Base-by-base conservation (phyloP, 2,113 vertebrate genomes). In the Myodes glareolus region DNA sequence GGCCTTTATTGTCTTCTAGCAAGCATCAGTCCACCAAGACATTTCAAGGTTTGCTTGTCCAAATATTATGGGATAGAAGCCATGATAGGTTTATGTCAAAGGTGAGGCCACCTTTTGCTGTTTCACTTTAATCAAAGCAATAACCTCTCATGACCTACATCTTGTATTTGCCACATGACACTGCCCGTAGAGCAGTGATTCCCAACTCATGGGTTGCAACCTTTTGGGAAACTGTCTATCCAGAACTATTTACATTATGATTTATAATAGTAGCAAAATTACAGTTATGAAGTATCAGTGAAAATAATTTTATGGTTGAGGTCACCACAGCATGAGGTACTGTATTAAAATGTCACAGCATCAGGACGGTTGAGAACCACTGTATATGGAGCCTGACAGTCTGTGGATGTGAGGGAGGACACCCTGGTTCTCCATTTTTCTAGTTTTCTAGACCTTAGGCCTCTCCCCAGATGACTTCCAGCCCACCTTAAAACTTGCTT, bases 371-470 rank as follows among this genome's bases (percentile, higher is more conserved):
- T 72, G 70, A 72, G 36, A 72, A 21, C 36, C 36, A 19, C 17
- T 72, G 70, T 7, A 19, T 16, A 16, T 42, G n/a, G 55, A 84
- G 7, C 58, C 25, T 84, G 81, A 63, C 23, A 25, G 23, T 12
- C 1, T 61, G 10, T 27, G 0, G 27, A 17, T 4, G 21, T 75
- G 29, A 25, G 1, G 9, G 19, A 12, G 11, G 31, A 17, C 19
- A 36, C n/a, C 6, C 4, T 47, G 45, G 0, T 89, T 91, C 31
- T 50, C n/a, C 4, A 45, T 73, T 65, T 23, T 36, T 10, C 17
- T 50, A 23, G 39, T 47, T 29, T 68, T 73, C 31, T 45, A 7
- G 65, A 89, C 61, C 45, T 50, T 4, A 90, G 27, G 42, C 8
- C 10, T 55, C 80, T 90, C 12, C 1, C 39, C 7, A 13, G 16